These are phyloP conservation scores for Diadumene lineata DNA, from an alignment of 92 coral and sea anemone species.

Conservation along the genomic window DNA sequence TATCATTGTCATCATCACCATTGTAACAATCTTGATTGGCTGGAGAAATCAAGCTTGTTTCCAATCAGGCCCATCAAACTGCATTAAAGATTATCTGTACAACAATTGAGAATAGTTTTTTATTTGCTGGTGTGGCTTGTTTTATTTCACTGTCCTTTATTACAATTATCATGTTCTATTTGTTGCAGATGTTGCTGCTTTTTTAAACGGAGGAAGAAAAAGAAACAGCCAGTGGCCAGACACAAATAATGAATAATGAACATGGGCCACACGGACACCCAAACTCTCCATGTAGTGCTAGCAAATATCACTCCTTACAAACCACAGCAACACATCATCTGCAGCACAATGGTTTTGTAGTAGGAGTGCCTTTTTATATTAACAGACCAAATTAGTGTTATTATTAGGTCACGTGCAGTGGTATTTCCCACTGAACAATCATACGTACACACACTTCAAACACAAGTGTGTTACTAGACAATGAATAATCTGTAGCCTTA, in stretches of 20 bases:
- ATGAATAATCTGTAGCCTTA: background rate
- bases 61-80: too few species aligned
- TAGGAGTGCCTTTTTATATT: conserved; percentile 45
- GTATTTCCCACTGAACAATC: conserved; percentile 4
- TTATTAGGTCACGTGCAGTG: background rate
- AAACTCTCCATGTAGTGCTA: conserved; percentile 15
- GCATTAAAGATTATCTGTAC: too few species aligned
- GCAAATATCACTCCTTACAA: conserved; percentile 11
- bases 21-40: too few species aligned
- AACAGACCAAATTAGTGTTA: conserved; percentile 24
- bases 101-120: too few species aligned
- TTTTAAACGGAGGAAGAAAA: conserved; percentile 91
- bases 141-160: background rate
- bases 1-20: too few species aligned
- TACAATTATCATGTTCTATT: conserved; percentile 9
- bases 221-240: conserved; percentile 79
- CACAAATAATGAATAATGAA: conserved; percentile 56
- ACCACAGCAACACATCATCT: conserved; percentile 14
- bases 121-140: too few species aligned
- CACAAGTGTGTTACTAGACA: background rate
- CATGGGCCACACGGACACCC: background rate
- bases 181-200: conserved; percentile 89
- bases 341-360: conserved; percentile 44
- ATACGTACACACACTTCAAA: background rate
- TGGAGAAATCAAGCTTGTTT: too few species aligned